Conservation (phyloP, 2,113 vertebrate genomes). For the Laticauda laticaudata region DNA sequence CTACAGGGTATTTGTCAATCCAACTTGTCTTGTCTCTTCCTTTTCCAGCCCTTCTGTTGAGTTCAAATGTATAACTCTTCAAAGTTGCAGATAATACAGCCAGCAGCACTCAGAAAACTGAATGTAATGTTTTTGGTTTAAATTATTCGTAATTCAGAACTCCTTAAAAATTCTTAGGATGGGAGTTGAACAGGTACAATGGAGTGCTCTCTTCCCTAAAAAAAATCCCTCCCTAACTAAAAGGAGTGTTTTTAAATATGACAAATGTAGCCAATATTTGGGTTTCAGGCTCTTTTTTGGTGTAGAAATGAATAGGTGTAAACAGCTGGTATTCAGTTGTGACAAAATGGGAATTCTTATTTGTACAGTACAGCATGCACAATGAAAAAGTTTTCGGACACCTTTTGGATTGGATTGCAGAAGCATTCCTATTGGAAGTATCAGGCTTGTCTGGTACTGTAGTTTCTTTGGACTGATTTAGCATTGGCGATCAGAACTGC, state of each 20-base stretch:
- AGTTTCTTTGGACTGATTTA: neutral
- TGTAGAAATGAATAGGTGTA: neutral
- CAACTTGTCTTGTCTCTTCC: slow-evolving; percentile 51
- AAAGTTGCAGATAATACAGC: slow-evolving; percentile 52
- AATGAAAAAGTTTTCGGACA: neutral
- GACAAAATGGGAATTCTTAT: neutral
- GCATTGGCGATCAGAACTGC: neutral
- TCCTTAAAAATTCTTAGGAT: neutral
- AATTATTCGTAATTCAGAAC: neutral
- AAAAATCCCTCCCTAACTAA: neutral
- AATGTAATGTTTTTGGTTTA: neutral
- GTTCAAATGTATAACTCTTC: slow-evolving; percentile 49
- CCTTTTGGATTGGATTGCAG: neutral
- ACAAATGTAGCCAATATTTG: neutral
- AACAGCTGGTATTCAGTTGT: neutral
- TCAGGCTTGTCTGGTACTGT: neutral
- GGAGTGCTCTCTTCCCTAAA: neutral
- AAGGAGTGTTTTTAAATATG: neutral
- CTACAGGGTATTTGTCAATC: slow-evolving; percentile 33
- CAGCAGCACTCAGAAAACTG: neutral
- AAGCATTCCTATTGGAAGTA: neutral
- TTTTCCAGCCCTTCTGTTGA: slow-evolving; percentile 39
- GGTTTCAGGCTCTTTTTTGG: neutral
- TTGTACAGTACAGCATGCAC: neutral
- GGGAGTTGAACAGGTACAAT: neutral